These are phyloP conservation scores for Protonemura montana DNA, from an alignment of 2,888 invertebrate species.

Conservation along the genomic window DNA sequence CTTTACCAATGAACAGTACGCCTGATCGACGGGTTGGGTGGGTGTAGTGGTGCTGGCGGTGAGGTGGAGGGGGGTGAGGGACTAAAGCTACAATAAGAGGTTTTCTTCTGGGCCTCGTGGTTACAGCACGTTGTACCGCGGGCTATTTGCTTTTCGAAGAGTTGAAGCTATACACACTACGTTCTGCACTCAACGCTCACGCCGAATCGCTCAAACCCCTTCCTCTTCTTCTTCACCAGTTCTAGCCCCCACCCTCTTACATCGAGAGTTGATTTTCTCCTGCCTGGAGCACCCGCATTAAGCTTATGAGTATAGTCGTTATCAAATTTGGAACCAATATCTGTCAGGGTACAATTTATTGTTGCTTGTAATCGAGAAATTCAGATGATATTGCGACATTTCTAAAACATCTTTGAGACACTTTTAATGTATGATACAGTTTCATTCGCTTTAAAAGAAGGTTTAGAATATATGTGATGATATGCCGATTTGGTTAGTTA, in stretches of 20 bases:
- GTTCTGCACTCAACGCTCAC: constrained; percentile 41
- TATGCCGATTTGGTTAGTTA: no score
- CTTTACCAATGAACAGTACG: neutral
- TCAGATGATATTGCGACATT: no score
- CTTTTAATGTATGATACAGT: no score
- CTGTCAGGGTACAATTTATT: no score
- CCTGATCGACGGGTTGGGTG: neutral
- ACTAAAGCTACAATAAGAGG: neutral
- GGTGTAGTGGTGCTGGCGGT: neutral
- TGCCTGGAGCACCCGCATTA: constrained; percentile 45
- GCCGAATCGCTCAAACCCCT: constrained; percentile 45
- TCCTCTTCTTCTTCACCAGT: constrained; percentile 44
- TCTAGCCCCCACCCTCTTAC: constrained; percentile 33
- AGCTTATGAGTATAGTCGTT: constrained; percentile 44
- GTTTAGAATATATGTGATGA: no score
- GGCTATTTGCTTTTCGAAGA: constrained; percentile 56
- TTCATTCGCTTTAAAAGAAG: no score
- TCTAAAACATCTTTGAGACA: no score
- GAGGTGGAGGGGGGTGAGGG: neutral
- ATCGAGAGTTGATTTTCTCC: constrained; percentile 40
- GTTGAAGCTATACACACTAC: constrained; percentile 30
- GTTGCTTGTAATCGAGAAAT: no score
- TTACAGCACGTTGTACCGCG: constrained; percentile 45
- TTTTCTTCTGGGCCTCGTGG: neutral
- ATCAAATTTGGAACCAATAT: constrained; percentile 25